Evolutionary conservation across 2,113 vertebrate genomes (phyloP).

Genomic region (Platichthys stellatus): DNA sequence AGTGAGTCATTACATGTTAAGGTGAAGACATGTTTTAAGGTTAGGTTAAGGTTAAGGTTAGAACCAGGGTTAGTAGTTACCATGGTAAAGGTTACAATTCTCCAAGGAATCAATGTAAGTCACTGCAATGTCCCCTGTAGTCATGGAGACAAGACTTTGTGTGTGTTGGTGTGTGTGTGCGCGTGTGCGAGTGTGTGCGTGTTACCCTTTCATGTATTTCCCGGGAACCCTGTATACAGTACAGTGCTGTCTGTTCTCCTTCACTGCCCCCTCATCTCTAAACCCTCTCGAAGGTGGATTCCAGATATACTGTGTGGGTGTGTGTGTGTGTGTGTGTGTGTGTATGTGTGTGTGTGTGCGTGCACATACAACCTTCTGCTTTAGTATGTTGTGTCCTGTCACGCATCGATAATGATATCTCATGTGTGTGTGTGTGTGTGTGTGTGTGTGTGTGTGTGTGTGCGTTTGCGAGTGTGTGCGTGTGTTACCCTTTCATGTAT

Average conservation of each 20-base stretch:
- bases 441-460: neutral
- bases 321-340: neutral
- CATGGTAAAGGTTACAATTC: neutral
- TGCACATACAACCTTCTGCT: neutral
- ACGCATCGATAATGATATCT: conserved; percentile 3
- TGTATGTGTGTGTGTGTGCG: neutral
- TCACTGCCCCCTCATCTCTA: conserved; percentile 9
- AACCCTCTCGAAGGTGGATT: neutral
- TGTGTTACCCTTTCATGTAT: conserved; percentile 12
- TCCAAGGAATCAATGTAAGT: neutral
- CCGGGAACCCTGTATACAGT: neutral
- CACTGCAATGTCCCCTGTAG: neutral
- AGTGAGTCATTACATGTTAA: no score
- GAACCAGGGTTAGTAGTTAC: neutral
- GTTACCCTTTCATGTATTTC: conserved; percentile 14
- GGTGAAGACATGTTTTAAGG: no score
- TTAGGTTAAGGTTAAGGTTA: neutral
- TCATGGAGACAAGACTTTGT: neutral
- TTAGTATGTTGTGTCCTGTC: neutral
- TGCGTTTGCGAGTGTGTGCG: conserved; percentile 9
- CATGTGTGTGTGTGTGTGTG: neutral
- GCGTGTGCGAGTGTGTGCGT: conserved; percentile 9
- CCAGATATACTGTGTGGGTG: neutral
- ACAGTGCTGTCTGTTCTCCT: neutral
- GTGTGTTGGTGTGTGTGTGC: neutral